Evolutionary conservation across 2,888 invertebrate species (phyloP).

Genomic region (Notodonta dromedarius): DNA sequence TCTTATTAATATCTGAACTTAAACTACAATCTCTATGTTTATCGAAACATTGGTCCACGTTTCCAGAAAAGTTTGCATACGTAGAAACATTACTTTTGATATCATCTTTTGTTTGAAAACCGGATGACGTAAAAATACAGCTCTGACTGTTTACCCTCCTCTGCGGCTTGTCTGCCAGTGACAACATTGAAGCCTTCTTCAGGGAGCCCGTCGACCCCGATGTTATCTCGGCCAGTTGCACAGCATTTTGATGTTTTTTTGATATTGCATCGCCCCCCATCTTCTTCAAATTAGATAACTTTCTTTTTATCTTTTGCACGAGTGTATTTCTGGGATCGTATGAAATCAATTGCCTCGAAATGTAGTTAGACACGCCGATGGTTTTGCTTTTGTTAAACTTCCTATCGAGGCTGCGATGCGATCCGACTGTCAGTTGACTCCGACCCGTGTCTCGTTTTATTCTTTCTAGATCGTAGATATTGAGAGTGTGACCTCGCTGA

Average conservation of each 20-base stretch:
- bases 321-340: constrained; percentile 78
- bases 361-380: constrained; percentile 76
- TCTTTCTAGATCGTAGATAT: constrained; percentile 76
- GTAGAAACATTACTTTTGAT: constrained; percentile 68
- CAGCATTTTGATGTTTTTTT: constrained; percentile 78
- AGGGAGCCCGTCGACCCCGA: constrained; percentile 75
- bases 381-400: constrained; percentile 77
- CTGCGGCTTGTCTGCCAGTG: constrained; percentile 74
- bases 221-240: constrained; percentile 79
- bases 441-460: constrained; percentile 72
- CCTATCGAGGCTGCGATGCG: constrained; percentile 78
- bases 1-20: constrained; percentile 55
- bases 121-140: constrained; percentile 71
- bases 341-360: constrained; percentile 79
- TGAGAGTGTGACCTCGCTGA: constrained; percentile 72
- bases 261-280: constrained; percentile 76
- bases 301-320: constrained; percentile 80
- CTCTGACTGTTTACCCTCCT: constrained; percentile 75
- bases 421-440: constrained; percentile 62
- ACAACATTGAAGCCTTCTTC: constrained; percentile 77
- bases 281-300: constrained; percentile 79
- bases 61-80: constrained; percentile 79
- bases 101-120: constrained; percentile 70
- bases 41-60: constrained; percentile 80
- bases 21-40: constrained; percentile 69